Base-by-base conservation (phyloP, 2,888 invertebrate species). In the Fragum sueziense region DNA sequence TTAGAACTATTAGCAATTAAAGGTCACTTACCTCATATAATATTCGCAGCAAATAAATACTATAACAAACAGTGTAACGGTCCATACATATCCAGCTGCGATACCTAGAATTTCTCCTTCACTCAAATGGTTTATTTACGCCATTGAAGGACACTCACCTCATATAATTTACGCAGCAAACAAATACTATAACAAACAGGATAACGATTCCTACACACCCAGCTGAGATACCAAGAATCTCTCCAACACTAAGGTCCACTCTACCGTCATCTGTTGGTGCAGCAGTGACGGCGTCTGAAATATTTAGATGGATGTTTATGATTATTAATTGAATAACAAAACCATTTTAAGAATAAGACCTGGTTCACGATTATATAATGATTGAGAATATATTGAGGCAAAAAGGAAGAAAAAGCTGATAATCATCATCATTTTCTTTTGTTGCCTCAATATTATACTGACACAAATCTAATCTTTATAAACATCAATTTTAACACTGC, bases 141-240 rank as follows among this genome's bases (percentile, higher is more conserved):
- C n/a, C n/a, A n/a, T n/a, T n/a, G n/a, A n/a, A n/a, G n/a, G n/a
- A 47, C 47, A 20, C 82, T 47, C 72, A 82, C 82, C 82, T 62
- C 70, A 67, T 70, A 41, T 79, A 79, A 65, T 47, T 74, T 51
- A 76, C 51, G 22, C 79, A 82, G 69, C 74, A 79, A 17, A 82
- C 74, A 14, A 79, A 34, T 2, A 79, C 69, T n/a, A 77, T 52
- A 0, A 77, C 79, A 22, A 82, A 74, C 25, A 82, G 74, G 62
- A 82, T 74, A 52, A 82, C 75, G 17, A 79, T 52, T 29, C 7
- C 68, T 3, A 72, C 74, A 62, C 70, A 54, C 2, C 76, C 72
- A 0, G 47, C 74, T 4, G 74, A 34, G 9, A 82, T 79, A 11
- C 69, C 79, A 25, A 72, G 22, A 2, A 82, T 77, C 17, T 62